These are phyloP conservation scores for Nibea albiflora DNA, from an alignment of 2,113 vertebrate genomes.

Conservation along the genomic window DNA sequence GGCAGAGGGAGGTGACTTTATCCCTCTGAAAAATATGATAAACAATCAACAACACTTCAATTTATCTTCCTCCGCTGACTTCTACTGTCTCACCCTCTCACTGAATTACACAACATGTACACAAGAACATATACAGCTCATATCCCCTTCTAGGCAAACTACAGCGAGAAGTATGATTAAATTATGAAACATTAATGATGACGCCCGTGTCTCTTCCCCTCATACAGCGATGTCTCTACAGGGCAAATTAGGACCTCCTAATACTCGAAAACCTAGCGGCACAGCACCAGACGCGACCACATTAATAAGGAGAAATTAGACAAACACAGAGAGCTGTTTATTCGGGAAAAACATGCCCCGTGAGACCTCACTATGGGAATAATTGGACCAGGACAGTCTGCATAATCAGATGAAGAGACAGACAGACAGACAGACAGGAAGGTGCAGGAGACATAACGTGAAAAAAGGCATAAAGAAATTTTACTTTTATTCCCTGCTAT, in stretches of 20 bases:
- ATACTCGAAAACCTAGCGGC: conserved; percentile 35
- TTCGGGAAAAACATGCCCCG: conserved; percentile 52
- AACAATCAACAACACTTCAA: conserved; percentile 25
- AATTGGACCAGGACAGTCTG: conserved; percentile 33
- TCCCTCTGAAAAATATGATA: conserved; percentile 41
- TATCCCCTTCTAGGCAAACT: conserved; percentile 45
- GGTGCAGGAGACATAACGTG: conserved; percentile 9
- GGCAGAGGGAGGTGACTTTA: conserved; percentile 44
- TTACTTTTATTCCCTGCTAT: conserved; percentile 42
- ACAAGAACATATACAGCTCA: conserved; percentile 20
- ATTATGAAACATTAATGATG: conserved; percentile 75
- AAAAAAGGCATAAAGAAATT: conserved; percentile 42
- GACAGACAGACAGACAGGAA: conserved; percentile 14
- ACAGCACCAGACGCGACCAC: conserved; percentile 28
- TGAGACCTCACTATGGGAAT: conserved; percentile 55
- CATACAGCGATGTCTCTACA: conserved; percentile 31
- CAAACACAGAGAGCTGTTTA: conserved; percentile 67
- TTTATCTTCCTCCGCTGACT: conserved; percentile 32
- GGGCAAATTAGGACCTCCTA: conserved; percentile 50
- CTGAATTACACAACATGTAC: conserved; percentile 17
- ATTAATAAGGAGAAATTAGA: conserved; percentile 70
- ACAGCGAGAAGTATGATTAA: conserved; percentile 60
- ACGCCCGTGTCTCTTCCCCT: conserved; percentile 35
- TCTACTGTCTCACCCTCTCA: background rate
- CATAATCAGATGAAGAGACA: conserved; percentile 28